Conservation (phyloP, 1,140 invertebrate species). For the Ooceraea biroi region DNA sequence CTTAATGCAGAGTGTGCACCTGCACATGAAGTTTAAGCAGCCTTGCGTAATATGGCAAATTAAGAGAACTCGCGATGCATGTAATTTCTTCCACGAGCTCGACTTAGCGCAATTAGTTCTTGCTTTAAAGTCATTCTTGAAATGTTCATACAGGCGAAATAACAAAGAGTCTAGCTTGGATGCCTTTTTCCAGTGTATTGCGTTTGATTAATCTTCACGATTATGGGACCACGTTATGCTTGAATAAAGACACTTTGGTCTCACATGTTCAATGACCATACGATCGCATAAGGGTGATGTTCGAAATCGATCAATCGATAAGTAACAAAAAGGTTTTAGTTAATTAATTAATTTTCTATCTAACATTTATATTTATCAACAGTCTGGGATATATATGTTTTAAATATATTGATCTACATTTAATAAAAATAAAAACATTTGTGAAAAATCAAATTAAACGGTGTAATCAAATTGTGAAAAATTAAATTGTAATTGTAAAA, state of each 20-base stretch:
- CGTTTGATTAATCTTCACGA: constrained; percentile 25
- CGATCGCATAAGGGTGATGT: neutral
- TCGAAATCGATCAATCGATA: neutral
- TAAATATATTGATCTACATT: neutral
- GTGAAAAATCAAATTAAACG: neutral
- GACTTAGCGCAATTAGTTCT: constrained; percentile 28
- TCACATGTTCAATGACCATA: neutral
- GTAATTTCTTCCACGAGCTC: constrained; percentile 40
- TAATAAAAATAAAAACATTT: neutral
- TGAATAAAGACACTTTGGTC: neutral
- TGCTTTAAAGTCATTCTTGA: constrained; percentile 25
- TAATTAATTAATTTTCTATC: neutral
- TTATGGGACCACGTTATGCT: neutral
- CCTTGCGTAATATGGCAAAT: neutral
- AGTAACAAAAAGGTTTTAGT: neutral
- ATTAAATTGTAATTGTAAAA: neutral
- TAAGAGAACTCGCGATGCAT: neutral
- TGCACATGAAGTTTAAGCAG: neutral
- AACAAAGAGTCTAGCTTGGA: constrained; percentile 20
- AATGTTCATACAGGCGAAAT: constrained; percentile 17
- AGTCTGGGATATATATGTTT: no score
- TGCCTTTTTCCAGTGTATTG: constrained; percentile 12
- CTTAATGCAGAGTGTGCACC: neutral
- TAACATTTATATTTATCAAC: neutral
- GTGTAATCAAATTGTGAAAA: no score